Conservation (phyloP, 2,888 invertebrate species). For the Epistrophe eligans region DNA sequence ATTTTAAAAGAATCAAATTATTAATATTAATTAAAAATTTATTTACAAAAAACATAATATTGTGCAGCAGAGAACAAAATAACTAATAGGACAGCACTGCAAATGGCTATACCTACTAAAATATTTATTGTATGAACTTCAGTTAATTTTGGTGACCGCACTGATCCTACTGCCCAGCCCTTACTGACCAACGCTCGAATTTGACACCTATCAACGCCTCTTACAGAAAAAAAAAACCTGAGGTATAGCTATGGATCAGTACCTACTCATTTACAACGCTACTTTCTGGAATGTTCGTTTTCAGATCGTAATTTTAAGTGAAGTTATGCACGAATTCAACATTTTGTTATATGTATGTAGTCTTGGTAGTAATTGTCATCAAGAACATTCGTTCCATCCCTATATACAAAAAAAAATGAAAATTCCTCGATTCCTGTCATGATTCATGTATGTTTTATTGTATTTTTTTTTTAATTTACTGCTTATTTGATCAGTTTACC, state of each 20-base stretch:
- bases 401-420: neutral
- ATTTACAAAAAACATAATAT: no score
- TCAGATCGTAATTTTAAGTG: neutral
- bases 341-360: neutral
- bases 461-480: slow-evolving; percentile 50
- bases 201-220: neutral
- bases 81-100: no score
- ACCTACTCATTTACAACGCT: neutral
- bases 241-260: no score
- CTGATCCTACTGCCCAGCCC: no score
- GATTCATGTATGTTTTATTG: slow-evolving; percentile 3
- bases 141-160: no score
- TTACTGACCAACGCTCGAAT: no score
- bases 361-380: neutral
- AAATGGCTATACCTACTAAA: no score
- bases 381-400: slow-evolving; percentile 9
- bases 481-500: slow-evolving; percentile 66
- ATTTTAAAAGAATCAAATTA: no score
- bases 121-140: no score
- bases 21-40: no score
- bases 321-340: slow-evolving; percentile 3
- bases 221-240: no score
- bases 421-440: slow-evolving; percentile 17
- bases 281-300: neutral
- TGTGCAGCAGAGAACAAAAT: no score